Conservation (phyloP, 2,797 vertebrate species). For the Cyprinodon diabolis region DNA sequence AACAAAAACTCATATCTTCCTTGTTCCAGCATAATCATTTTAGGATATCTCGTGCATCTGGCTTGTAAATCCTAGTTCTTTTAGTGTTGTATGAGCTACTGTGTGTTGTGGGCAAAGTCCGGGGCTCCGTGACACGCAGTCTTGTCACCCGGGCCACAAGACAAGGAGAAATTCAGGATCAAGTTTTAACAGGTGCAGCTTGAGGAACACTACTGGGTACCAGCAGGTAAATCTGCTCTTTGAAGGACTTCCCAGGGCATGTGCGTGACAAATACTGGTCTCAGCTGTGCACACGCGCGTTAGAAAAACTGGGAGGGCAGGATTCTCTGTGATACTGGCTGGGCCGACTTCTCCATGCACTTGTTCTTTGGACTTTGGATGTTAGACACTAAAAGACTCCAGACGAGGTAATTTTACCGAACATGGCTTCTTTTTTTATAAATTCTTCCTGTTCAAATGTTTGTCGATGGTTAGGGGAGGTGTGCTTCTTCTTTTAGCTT, state of each 20-base stretch:
- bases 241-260: conserved; percentile 46
- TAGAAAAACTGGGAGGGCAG: conserved; percentile 44
- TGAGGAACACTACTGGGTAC: conserved; percentile 62
- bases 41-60: conserved; percentile 2
- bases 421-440: background rate
- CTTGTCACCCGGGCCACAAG: conserved; percentile 32
- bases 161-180: conserved; percentile 65
- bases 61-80: background rate
- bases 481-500: background rate
- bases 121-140: conserved; percentile 29
- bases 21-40: conserved; percentile 22
- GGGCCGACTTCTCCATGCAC: conserved; percentile 34
- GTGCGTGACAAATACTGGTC: conserved; percentile 45
- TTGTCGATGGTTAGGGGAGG: background rate
- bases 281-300: conserved; percentile 15
- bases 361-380: conserved; percentile 66
- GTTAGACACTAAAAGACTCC: conserved; percentile 35
- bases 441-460: background rate
- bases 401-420: conserved; percentile 50
- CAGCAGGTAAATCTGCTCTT: conserved; percentile 41
- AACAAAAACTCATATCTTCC: conserved; percentile 30
- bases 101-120: conserved; percentile 13
- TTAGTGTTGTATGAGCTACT: conserved; percentile 2
- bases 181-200: conserved; percentile 77
- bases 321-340: conserved; percentile 47